Evolutionary conservation across 2,797 vertebrate species (phyloP).

Genomic region (Syngnathus acus): DNA sequence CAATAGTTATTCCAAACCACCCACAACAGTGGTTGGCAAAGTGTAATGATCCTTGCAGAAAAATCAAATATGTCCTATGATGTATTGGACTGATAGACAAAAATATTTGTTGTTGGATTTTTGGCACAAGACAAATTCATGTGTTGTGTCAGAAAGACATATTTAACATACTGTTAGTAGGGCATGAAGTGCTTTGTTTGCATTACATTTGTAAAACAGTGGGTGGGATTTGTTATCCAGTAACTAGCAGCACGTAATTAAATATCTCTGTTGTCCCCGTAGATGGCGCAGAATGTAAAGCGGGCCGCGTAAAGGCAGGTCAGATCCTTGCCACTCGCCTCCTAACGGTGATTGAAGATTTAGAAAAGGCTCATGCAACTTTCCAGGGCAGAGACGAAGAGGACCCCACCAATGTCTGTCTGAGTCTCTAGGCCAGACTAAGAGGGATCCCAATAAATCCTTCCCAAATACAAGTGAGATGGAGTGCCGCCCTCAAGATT

Average conservation of each 20-base stretch:
- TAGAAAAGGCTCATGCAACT: conserved; percentile 74
- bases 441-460: conserved; percentile 17
- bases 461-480: conserved; percentile 13
- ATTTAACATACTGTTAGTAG: too few species aligned
- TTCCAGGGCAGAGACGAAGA: conserved; percentile 69
- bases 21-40: too few species aligned
- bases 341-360: conserved; percentile 71
- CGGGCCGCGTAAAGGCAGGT: conserved; percentile 33
- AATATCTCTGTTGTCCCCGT: conserved; percentile 5
- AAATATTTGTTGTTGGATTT: too few species aligned
- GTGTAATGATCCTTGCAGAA: too few species aligned
- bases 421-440: conserved; percentile 49
- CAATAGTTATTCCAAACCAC: too few species aligned
- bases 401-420: conserved; percentile 44
- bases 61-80: too few species aligned
- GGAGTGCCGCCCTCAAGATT: conserved; percentile 10
- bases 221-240: not conserved
- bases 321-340: conserved; percentile 52
- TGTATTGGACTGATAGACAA: too few species aligned
- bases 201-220: not conserved
- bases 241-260: not conserved
- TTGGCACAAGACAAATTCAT: too few species aligned
- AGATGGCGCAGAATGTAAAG: conserved; percentile 50
- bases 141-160: too few species aligned
- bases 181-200: too few species aligned